Conservation (phyloP, 2,888 invertebrate genomes). For the Brenthis ino region DNA sequence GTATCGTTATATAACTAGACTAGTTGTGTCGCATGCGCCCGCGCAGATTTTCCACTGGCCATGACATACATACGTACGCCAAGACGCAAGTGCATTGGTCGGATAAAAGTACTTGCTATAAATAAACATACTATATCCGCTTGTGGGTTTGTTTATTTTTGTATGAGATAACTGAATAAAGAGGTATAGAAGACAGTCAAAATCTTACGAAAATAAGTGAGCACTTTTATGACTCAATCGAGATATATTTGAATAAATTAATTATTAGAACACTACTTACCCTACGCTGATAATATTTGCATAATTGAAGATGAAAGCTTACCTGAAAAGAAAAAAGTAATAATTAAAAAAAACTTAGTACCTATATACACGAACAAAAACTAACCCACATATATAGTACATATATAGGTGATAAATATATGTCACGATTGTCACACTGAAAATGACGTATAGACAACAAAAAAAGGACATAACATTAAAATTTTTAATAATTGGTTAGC, state of each 20-base stretch:
- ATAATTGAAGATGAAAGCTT: slow-evolving; percentile 43
- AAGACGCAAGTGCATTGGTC: slow-evolving; percentile 47
- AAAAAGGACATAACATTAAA: slow-evolving; percentile 42
- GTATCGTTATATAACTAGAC: slow-evolving; percentile 31
- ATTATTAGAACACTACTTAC: neutral
- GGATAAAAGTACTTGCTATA: slow-evolving; percentile 24
- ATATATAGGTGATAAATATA: no score
- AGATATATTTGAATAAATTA: neutral
- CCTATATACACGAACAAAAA: neutral
- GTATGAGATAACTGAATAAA: neutral
- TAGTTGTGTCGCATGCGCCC: slow-evolving; percentile 29
- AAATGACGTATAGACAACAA: neutral
- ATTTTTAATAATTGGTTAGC: slow-evolving; percentile 71
- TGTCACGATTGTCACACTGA: neutral
- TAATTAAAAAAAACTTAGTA: slow-evolving; percentile 33
- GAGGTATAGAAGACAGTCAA: no score
- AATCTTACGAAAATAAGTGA: no score
- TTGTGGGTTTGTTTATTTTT: slow-evolving; percentile 6
- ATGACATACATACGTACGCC: slow-evolving; percentile 44
- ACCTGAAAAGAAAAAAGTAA: slow-evolving; percentile 54
- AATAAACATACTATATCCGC: slow-evolving; percentile 19
- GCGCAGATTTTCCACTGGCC: slow-evolving; percentile 50
- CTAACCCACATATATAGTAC: neutral
- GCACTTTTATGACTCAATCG: no score
- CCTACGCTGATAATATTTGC: neutral